These are phyloP conservation scores for Hedya salicella DNA, from an alignment of 2,888 invertebrate species.

Conservation along the genomic window DNA sequence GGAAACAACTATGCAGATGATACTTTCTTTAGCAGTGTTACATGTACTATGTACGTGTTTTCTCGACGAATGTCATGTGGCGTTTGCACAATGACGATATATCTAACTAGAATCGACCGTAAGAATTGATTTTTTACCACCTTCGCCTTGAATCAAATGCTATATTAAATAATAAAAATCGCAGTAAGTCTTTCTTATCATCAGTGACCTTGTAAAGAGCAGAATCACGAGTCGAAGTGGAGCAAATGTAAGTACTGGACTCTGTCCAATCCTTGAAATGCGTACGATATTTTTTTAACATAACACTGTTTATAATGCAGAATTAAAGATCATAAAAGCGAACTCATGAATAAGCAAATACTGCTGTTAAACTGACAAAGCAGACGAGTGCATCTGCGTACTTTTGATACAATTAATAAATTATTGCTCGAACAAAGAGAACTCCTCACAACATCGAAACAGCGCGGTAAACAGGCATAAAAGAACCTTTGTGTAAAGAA, in stretches of 20 bases:
- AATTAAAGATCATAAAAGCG: conserved; percentile 39
- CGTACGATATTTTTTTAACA: conserved; percentile 15
- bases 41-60: conserved; percentile 43
- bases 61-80: too few relatives aligned
- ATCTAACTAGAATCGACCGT: too few relatives aligned
- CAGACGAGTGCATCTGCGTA: conserved; percentile 64
- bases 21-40: conserved; percentile 46
- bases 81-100: too few relatives aligned
- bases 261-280: not conserved
- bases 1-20: conserved; percentile 14
- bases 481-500: conserved; percentile 54
- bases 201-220: not conserved
- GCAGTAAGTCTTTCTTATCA: too few relatives aligned
- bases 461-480: conserved; percentile 75
- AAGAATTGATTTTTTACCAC: too few relatives aligned
- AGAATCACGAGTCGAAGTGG: not conserved
- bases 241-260: not conserved
- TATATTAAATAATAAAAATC: too few relatives aligned
- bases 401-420: conserved; percentile 65
- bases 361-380: conserved; percentile 49
- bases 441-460: conserved; percentile 58
- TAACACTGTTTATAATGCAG: conserved; percentile 8
- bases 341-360: conserved; percentile 54
- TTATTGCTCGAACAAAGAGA: conserved; percentile 59
- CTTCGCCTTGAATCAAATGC: too few relatives aligned